A percentile compares a stretch with the other conserved stretches of the same genome.
These are phyloP conservation scores for Sarotherodon lohbergeri DNA, from an alignment of 2,113 vertebrate species.

Conservation along the genomic window DNA sequence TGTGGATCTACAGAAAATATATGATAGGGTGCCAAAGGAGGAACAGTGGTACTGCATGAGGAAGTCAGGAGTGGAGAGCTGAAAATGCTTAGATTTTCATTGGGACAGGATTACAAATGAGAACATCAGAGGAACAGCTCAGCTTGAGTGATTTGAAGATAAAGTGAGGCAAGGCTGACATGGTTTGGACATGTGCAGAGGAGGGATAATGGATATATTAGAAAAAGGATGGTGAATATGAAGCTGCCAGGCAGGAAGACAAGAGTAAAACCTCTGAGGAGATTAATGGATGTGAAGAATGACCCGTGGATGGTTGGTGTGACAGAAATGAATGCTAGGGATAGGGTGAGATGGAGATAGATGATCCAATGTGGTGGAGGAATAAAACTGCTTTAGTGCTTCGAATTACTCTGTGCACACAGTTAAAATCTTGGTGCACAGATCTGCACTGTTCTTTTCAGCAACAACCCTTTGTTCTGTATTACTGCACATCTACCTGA, in stretches of 20 bases:
- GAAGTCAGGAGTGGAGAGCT: background rate
- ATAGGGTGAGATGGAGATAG: background rate
- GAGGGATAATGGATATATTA: background rate
- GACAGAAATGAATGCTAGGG: background rate
- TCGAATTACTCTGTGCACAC: background rate
- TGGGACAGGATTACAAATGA: background rate
- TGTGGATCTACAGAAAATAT: background rate
- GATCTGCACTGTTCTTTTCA: background rate
- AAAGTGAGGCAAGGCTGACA: background rate
- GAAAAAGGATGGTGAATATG: background rate
- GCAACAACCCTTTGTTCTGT: background rate
- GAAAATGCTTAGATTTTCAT: background rate
- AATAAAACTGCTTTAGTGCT: background rate
- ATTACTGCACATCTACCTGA: background rate
- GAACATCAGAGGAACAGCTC: background rate
- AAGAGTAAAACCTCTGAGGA: background rate
- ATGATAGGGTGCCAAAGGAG: background rate
- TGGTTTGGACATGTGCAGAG: background rate
- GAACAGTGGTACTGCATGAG: background rate
- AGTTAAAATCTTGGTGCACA: background rate
- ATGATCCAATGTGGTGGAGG: background rate
- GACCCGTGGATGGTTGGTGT: background rate
- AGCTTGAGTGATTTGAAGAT: background rate
- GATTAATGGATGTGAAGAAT: background rate
- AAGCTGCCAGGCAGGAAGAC: background rate